Evolutionary conservation across 2,113 vertebrate species (phyloP).

Genomic region (Alethe diademata): DNA sequence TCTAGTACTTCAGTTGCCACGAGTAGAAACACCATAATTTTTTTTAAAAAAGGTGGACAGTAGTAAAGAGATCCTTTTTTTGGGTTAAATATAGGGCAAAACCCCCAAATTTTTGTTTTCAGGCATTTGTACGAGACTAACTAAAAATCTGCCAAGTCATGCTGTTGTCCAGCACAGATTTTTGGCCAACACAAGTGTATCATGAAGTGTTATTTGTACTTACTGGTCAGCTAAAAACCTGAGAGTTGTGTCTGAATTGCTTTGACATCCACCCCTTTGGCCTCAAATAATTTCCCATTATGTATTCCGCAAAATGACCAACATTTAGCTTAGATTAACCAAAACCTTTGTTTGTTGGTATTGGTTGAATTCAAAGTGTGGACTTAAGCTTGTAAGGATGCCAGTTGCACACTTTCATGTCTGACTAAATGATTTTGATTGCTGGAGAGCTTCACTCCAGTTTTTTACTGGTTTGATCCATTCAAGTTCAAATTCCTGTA

Average conservation of each 20-base stretch:
- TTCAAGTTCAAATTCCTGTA: neutral
- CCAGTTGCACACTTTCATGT: fast-evolving
- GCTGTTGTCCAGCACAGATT: neutral
- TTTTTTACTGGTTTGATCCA: neutral
- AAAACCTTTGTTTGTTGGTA: neutral
- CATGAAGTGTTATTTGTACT: neutral
- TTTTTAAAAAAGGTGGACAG: neutral
- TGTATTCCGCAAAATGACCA: neutral
- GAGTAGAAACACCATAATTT: neutral
- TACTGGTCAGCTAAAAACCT: neutral
- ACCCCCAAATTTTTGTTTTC: neutral
- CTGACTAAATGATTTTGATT: neutral
- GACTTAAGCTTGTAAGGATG: fast-evolving
- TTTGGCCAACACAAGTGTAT: neutral
- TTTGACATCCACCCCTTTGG: neutral
- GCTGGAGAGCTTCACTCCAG: neutral
- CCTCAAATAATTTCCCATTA: neutral
- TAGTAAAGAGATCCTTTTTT: neutral
- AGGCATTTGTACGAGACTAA: neutral
- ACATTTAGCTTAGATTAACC: neutral
- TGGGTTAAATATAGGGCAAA: neutral
- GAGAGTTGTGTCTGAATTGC: neutral
- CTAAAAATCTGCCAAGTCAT: slow-evolving; percentile 8
- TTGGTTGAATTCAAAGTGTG: neutral
- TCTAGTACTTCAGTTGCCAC: neutral